A percentile compares a stretch with the other conserved stretches of the same genome.
Conservation (phyloP, 2,797 vertebrate species). For the Pelochelys cantorii region DNA sequence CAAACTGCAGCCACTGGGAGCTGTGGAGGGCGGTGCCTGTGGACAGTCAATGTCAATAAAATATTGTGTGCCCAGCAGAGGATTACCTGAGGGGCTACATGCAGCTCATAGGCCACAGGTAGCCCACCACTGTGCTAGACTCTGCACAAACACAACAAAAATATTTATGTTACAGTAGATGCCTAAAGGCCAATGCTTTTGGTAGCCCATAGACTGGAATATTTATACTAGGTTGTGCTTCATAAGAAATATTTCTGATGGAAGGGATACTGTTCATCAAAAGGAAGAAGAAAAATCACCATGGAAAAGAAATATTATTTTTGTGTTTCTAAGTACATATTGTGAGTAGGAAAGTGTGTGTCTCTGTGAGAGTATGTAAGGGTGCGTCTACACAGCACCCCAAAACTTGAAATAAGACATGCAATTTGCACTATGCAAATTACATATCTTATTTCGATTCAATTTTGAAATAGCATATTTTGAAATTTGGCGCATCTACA, state of each 20-base stretch:
- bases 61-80: too few relatives aligned
- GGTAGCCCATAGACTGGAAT: background rate
- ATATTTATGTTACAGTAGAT: background rate
- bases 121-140: background rate
- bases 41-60: too few relatives aligned
- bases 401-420: too few relatives aligned
- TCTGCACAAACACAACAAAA: background rate
- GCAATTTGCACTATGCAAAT: too few relatives aligned
- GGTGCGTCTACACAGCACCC: too few relatives aligned
- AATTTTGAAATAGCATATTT: too few relatives aligned
- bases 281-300: conserved; percentile 18
- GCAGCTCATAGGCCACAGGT: too few relatives aligned
- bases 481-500: too few relatives aligned
- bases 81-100: too few relatives aligned
- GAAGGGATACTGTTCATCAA: background rate
- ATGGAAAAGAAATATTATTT: conserved; percentile 9
- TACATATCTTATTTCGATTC: too few relatives aligned
- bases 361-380: background rate
- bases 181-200: background rate
- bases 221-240: background rate
- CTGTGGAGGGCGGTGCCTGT: too few relatives aligned
- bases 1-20: too few relatives aligned
- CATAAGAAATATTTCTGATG: background rate
- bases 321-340: background rate
- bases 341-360: background rate